phyloP scores from a whole-genome alignment of 2,797 vertebrate species.

The Phalloptychus januarius region DNA sequence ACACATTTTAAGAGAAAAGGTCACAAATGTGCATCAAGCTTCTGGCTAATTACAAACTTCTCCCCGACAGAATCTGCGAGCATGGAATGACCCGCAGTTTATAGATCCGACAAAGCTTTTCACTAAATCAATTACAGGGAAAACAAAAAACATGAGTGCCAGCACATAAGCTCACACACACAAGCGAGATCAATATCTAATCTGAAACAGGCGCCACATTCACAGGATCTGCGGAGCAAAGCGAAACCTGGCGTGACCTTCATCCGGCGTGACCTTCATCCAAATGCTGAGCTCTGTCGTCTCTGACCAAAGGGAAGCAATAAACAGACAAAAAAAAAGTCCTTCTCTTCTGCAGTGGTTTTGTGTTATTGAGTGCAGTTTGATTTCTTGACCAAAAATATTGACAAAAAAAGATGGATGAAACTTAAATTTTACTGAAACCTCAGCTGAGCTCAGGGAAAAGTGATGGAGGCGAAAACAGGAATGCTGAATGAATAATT shows the following conservation, averaged over 20 bases:
- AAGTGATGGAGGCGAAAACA: background rate
- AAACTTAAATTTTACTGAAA: background rate
- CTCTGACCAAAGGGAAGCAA: background rate
- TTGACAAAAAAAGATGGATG: background rate
- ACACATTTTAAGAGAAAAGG: slow-evolving; percentile 13
- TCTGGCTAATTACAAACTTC: slow-evolving; percentile 11
- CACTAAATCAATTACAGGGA: slow-evolving; percentile 20
- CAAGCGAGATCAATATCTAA: slow-evolving; percentile 62
- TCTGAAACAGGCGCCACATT: slow-evolving; percentile 58
- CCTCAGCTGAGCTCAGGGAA: background rate
- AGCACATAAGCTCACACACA: slow-evolving; percentile 12
- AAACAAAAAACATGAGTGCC: slow-evolving; percentile 18
- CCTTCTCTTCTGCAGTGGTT: background rate
- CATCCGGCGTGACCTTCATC: slow-evolving; percentile 43
- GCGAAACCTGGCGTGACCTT: slow-evolving; percentile 48
- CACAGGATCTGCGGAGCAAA: slow-evolving; percentile 45
- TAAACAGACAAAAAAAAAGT: background rate
- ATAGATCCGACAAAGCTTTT: slow-evolving; percentile 23
- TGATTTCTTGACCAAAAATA: background rate
- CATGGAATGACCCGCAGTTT: slow-evolving; percentile 24
- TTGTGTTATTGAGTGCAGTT: background rate
- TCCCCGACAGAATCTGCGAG: slow-evolving; percentile 11
- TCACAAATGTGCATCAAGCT: slow-evolving; percentile 32
- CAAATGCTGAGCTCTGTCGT: slow-evolving; percentile 5
- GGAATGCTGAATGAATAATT: background rate